phyloP scores from a whole-genome alignment of 2,888 invertebrate species.

The Coleophora flavipennella region DNA sequence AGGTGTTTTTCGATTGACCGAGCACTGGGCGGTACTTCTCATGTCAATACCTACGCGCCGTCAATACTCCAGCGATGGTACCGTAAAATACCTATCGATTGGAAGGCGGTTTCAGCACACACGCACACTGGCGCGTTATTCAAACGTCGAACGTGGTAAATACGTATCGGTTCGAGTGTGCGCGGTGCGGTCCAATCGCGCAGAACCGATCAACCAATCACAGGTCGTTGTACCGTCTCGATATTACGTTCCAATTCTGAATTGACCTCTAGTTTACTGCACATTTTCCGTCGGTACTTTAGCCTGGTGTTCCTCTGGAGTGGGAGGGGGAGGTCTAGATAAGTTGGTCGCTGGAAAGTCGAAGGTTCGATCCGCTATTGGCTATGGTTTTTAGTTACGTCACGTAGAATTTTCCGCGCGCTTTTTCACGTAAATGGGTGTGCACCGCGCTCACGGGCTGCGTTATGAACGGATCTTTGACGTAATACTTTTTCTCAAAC shows the following conservation, averaged over 20 bases:
- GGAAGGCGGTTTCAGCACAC: slow-evolving; percentile 44
- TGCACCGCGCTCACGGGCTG: slow-evolving; percentile 4
- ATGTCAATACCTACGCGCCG: slow-evolving; percentile 28
- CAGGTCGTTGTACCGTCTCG: slow-evolving; percentile 43
- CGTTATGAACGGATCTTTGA: background rate
- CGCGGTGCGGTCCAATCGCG: slow-evolving; percentile 67
- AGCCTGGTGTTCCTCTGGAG: slow-evolving; percentile 2
- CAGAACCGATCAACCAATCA: slow-evolving; percentile 74
- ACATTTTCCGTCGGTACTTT: background rate
- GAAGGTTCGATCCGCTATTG: slow-evolving; percentile 65
- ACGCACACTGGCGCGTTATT: slow-evolving; percentile 26
- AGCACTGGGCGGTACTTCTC: slow-evolving; percentile 23
- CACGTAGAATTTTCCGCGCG: slow-evolving; percentile 62
- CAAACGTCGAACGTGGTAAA: slow-evolving; percentile 46
- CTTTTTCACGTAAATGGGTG: slow-evolving; percentile 29
- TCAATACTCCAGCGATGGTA: slow-evolving; percentile 26
- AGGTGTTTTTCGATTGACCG: slow-evolving; percentile 21
- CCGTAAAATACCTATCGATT: slow-evolving; percentile 45
- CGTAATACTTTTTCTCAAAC: no score
- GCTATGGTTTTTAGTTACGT: slow-evolving; percentile 48
- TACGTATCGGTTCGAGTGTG: slow-evolving; percentile 73
- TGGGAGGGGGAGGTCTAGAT: slow-evolving; percentile 24
- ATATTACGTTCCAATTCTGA: slow-evolving; percentile 32
- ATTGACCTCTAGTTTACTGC: slow-evolving; percentile 18
- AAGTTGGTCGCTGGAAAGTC: slow-evolving; percentile 19